Percentiles rank a stretch among this genome's conserved stretches.
Evolutionary conservation across 2,888 invertebrate genomes (phyloP).

Genomic region (Dendrolimus pini): DNA sequence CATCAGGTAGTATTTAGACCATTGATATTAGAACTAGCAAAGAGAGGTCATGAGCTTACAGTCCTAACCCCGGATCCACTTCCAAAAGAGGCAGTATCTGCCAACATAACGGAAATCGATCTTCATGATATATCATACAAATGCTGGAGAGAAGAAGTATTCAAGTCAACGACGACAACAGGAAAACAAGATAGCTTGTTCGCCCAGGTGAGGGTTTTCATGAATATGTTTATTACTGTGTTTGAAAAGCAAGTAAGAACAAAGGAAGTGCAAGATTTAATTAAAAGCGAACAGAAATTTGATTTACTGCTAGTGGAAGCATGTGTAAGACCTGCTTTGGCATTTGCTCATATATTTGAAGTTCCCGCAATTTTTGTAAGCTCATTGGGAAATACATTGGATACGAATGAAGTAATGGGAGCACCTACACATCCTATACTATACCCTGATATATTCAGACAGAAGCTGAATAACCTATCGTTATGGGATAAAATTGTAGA

Average conservation of each 20-base stretch:
- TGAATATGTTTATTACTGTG: constrained; percentile 1
- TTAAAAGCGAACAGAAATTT: constrained; percentile 19
- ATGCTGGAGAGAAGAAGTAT: constrained; percentile 11
- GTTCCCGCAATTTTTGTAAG: constrained; percentile 33
- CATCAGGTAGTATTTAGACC: constrained; percentile 37
- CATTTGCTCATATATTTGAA: constrained; percentile 17
- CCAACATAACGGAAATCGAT: constrained; percentile 46
- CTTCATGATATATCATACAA: constrained; percentile 32
- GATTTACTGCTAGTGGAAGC: constrained; percentile 31
- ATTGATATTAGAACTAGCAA: constrained; percentile 38
- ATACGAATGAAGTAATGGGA: constrained; percentile 23
- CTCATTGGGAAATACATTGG: constrained; percentile 23
- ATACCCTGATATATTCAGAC: constrained; percentile 18
- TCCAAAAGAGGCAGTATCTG: constrained; percentile 18
- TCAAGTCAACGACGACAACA: constrained; percentile 1
- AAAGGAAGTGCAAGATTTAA: constrained; percentile 19
- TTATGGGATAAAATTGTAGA: constrained; percentile 29
- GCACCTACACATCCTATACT: constrained; percentile 28
- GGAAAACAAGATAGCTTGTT: constrained; percentile 6
- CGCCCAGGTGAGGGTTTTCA: neutral
- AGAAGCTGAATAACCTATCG: constrained; percentile 22
- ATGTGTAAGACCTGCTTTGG: constrained; percentile 13
- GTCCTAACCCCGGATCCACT: constrained; percentile 45
- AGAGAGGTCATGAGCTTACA: constrained; percentile 48
- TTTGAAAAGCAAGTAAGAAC: constrained; percentile 7